A percentile compares a stretch with the other conserved stretches of the same genome.
Conservation (phyloP, 2,113 vertebrate species). For the Sinocyclocheilus maitianheensis region DNA sequence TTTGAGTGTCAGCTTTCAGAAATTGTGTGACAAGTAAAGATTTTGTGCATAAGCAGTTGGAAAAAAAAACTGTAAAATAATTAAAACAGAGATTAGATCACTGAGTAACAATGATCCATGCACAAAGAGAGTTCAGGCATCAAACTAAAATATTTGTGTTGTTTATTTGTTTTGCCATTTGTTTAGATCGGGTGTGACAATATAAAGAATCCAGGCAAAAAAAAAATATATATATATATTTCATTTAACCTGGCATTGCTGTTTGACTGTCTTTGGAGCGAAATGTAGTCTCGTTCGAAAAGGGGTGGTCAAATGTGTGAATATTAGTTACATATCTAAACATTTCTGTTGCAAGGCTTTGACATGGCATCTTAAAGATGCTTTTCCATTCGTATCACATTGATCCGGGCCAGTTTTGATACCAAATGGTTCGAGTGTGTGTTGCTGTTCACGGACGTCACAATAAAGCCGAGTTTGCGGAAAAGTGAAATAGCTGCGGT, state of each 20-base stretch:
- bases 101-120: too few relatives aligned
- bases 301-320: not conserved
- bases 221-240: not conserved
- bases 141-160: too few relatives aligned
- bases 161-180: not conserved
- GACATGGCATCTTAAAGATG: conserved; percentile 48
- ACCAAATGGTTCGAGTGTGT: conserved; percentile 66
- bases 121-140: too few relatives aligned
- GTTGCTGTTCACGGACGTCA: conserved; percentile 58
- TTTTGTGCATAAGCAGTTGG: too few relatives aligned
- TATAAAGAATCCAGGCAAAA: not conserved
- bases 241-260: not conserved
- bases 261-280: not conserved
- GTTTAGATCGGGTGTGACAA: not conserved
- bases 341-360: not conserved
- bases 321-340: not conserved
- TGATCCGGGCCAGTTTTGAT: conserved; percentile 66
- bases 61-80: too few relatives aligned
- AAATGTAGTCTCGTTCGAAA: not conserved
- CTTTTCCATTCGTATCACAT: conserved; percentile 69
- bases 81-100: too few relatives aligned
- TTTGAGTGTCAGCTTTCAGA: too few relatives aligned
- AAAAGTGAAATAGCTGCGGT: conserved; percentile 58
- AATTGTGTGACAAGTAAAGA: too few relatives aligned
- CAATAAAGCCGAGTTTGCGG: conserved; percentile 65